These are phyloP conservation scores for Novumbra hubbsi DNA, from an alignment of 2,797 vertebrate species.

Conservation along the genomic window DNA sequence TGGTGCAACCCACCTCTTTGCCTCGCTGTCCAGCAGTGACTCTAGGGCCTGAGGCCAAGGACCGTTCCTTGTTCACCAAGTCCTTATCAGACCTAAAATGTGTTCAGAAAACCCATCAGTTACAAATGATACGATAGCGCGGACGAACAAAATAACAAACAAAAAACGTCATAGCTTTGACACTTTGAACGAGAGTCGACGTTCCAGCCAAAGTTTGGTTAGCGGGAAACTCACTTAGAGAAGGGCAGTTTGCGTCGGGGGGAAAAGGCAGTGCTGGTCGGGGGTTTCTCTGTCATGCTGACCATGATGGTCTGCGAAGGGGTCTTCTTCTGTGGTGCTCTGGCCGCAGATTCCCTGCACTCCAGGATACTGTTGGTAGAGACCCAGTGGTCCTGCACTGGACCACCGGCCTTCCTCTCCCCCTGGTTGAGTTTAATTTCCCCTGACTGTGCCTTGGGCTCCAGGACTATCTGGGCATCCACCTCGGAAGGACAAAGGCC, in stretches of 20 bases:
- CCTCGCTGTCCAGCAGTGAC: slow-evolving; percentile 54
- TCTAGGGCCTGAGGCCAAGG: slow-evolving; percentile 55
- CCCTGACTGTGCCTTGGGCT: slow-evolving; percentile 31
- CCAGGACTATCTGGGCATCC: slow-evolving; percentile 48
- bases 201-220: neutral
- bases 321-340: slow-evolving; percentile 56
- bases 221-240: slow-evolving; percentile 77
- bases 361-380: neutral
- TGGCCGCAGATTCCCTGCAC: neutral
- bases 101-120: neutral
- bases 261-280: slow-evolving; percentile 68
- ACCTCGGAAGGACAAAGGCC: slow-evolving; percentile 46
- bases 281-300: slow-evolving; percentile 61
- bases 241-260: slow-evolving; percentile 82
- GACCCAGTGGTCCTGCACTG: slow-evolving; percentile 3
- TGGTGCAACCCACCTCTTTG: slow-evolving; percentile 53
- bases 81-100: slow-evolving; percentile 81
- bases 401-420: slow-evolving; percentile 34
- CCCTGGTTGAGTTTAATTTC: slow-evolving; percentile 16
- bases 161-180: neutral
- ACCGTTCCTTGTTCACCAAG: slow-evolving; percentile 79
- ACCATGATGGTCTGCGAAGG: slow-evolving; percentile 61
- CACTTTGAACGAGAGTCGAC: neutral
- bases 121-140: neutral
- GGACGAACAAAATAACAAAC: neutral